A percentile compares a stretch with the other conserved stretches of the same genome.
Conservation (phyloP, 2,113 vertebrate species). For the Dasypus novemcinctus region DNA sequence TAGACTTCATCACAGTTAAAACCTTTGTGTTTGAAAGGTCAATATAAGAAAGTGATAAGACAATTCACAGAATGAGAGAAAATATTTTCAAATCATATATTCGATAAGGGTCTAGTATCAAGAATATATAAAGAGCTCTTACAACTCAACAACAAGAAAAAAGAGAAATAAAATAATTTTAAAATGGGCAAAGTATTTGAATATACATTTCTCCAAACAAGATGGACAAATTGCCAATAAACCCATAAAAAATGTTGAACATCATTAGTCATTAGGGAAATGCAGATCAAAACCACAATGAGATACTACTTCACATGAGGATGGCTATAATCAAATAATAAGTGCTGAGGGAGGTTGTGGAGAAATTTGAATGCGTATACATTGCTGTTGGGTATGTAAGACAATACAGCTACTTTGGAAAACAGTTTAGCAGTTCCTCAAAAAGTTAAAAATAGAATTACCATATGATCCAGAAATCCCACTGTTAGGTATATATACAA, state of each 20-base stretch:
- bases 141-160: not conserved
- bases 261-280: not conserved
- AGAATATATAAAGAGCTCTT: not conserved
- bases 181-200: not conserved
- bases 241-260: not conserved
- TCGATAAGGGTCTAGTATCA: not conserved
- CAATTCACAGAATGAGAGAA: not conserved
- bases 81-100: conserved; percentile 16
- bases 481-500: not conserved
- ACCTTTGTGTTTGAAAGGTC: not conserved
- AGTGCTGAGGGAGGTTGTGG: not conserved
- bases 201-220: not conserved
- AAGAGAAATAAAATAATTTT: not conserved
- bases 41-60: not conserved
- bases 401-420: not conserved
- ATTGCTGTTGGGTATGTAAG: not conserved
- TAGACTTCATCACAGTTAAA: not conserved
- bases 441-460: not conserved
- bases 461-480: not conserved
- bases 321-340: not conserved
- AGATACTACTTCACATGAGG: not conserved
- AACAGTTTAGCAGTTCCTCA: not conserved
- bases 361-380: not conserved
- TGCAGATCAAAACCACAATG: not conserved
- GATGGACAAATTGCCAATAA: not conserved